A percentile compares a stretch with the other conserved stretches of the same genome.
phyloP scores from a whole-genome alignment of 2,797 vertebrate species.

The Sebastiscus tertius region DNA sequence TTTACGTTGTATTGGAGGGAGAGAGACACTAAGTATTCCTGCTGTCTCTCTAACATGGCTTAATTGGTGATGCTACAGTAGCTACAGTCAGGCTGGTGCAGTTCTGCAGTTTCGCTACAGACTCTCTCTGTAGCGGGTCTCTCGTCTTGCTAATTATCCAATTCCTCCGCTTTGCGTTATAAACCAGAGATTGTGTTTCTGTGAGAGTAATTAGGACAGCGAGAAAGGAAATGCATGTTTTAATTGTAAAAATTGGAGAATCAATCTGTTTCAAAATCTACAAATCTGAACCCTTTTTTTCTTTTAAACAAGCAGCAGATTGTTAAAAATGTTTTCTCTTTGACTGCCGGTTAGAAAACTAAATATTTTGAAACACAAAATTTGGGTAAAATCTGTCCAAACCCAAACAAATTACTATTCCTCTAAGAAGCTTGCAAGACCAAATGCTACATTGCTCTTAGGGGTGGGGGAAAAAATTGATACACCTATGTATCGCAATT shows the following conservation, averaged over 20 bases:
- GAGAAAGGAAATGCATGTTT: not conserved
- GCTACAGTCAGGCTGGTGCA: not conserved
- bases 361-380: too few relatives aligned
- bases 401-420: too few relatives aligned
- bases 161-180: not conserved
- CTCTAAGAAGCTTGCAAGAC: too few relatives aligned
- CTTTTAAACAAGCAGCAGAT: too few relatives aligned
- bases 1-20: not conserved
- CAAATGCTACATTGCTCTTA: too few relatives aligned
- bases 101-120: not conserved
- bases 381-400: too few relatives aligned
- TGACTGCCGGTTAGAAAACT: too few relatives aligned
- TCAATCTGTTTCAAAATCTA: not conserved
- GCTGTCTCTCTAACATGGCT: conserved; percentile 3
- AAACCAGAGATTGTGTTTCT: not conserved
- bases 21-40: conserved; percentile 12
- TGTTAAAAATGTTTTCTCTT: too few relatives aligned
- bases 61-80: conserved; percentile 28
- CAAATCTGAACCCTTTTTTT: too few relatives aligned
- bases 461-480: too few relatives aligned
- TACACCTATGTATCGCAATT: too few relatives aligned
- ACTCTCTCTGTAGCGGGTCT: not conserved
- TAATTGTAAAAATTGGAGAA: not conserved
- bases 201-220: not conserved
- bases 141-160: not conserved